Evolutionary conservation across 2,888 invertebrate genomes (phyloP).

Genomic region (Tricholauxania praeusta): DNA sequence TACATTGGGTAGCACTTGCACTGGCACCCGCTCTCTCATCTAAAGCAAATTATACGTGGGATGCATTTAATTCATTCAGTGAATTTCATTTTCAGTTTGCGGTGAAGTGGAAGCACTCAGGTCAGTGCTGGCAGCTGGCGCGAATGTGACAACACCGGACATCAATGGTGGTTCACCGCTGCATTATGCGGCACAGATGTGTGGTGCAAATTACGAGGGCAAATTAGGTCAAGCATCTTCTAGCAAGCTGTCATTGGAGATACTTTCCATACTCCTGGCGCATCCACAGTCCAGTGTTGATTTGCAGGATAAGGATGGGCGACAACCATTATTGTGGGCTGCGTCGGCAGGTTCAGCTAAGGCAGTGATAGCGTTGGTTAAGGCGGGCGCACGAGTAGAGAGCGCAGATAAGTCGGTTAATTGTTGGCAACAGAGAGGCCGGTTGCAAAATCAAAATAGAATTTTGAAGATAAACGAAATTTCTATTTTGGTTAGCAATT

Average conservation of each 20-base stretch:
- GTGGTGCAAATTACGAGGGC: conserved; percentile 81
- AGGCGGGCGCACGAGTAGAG: conserved; percentile 86
- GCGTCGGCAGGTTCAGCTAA: conserved; percentile 96
- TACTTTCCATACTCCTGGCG: conserved; percentile 83
- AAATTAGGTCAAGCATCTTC: conserved; percentile 62
- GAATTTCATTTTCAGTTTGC: conserved; percentile 76
- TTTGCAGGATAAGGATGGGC: conserved; percentile 90
- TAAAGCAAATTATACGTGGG: background rate
- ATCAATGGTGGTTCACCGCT: conserved; percentile 95
- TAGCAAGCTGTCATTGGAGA: conserved; percentile 69
- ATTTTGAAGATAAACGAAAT: too few relatives aligned
- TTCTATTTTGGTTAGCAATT: background rate
- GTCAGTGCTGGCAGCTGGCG: conserved; percentile 86
- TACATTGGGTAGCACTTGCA: too few relatives aligned
- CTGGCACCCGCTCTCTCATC: background rate
- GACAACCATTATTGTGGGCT: conserved; percentile 97
- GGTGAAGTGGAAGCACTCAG: conserved; percentile 92
- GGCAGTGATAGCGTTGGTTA: conserved; percentile 88
- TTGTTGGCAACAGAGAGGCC: background rate
- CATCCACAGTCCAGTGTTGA: conserved; percentile 85
- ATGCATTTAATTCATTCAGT: background rate
- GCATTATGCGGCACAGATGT: conserved; percentile 98
- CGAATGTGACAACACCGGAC: conserved; percentile 89
- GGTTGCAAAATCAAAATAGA: too few relatives aligned
- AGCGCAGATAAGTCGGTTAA: conserved; percentile 78